These are phyloP conservation scores for Axinella damicornis DNA, from an alignment of 37 sponge, comb jelly and placozoan genomes.

Conservation along the genomic window DNA sequence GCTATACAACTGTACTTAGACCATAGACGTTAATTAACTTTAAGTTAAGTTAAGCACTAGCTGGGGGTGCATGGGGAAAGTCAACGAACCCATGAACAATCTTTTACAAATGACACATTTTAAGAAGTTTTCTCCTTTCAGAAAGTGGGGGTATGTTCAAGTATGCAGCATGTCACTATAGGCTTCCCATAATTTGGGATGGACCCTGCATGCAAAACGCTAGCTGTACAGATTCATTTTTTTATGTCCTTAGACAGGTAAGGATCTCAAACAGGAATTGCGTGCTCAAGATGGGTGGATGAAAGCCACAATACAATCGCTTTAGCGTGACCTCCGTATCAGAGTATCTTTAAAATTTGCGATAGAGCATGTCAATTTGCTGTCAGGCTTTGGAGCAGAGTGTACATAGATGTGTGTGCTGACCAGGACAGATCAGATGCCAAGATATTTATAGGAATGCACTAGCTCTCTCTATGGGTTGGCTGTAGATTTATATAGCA, in stretches of 20 bases:
- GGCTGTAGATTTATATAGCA: neutral
- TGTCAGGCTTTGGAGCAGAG: neutral
- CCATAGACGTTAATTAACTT: no score
- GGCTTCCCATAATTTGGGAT: neutral
- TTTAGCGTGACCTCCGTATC: neutral
- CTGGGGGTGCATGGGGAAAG: neutral
- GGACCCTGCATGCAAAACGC: neutral
- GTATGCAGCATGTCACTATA: no score
- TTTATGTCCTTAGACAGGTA: neutral
- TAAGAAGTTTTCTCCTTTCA: neutral
- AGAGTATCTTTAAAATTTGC: neutral
- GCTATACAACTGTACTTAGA: no score
- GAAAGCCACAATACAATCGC: neutral
- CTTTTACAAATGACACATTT: neutral
- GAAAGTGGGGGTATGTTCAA: neutral
- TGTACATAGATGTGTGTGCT: neutral
- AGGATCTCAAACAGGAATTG: neutral
- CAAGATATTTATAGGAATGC: neutral
- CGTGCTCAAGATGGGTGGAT: conserved; percentile 10
- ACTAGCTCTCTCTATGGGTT: conserved; percentile 2
- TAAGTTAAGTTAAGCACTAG: no score
- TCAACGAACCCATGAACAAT: neutral
- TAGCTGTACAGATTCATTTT: neutral
- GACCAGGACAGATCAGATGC: conserved; percentile 4
- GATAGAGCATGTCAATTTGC: neutral